Evolutionary conservation across 2,797 vertebrate genomes (phyloP), one percentile per base, ranked within the genome.

Genomic region (Rhodeus uyekii): DNA sequence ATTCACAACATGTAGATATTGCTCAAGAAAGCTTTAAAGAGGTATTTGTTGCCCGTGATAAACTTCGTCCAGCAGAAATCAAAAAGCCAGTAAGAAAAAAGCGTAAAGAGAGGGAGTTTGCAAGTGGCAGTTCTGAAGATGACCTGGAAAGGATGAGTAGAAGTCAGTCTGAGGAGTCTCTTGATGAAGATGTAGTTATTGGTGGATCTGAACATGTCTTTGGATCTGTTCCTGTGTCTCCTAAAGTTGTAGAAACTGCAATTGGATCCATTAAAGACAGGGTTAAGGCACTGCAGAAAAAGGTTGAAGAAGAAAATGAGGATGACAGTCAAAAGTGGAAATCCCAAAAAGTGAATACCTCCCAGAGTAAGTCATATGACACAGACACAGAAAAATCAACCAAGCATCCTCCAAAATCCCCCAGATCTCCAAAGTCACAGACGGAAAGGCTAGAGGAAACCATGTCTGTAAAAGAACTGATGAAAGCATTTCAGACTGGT

Each of bases 181-280:
- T 93, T 8, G 93, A 96, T 71, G 96, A 95, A 44, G 96, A 96
- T 63, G 6, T 55, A 18, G 80, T 95, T 69, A 92, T 94, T 44
- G 88, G 87, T 13, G 91, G 90, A 3, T 87, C 74, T 86, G 79
- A 67, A 34, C 60, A 87, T 86, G 79, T 71, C 82, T 29, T 78
- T 72, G 73, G 27, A 72, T 48, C 32, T 18, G 93, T 95, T 78
- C 96, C 96, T 32, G 91, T 92, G 5, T 99, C 97, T 78, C 97
- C 98, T n/a, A 90, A 94, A 69, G 93, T 99, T 14, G 94, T 98
- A 87, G 97, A 99, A 86, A 98, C 96, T 53, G 94, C 97, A n/a
- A 97, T 98, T 67, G 98, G 98, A 53, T 97, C 97, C n/a, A 98
- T 99, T 88, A 99, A 97, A 90, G 97, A 99, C 79, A 97, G 93